Evolutionary conservation across 2,797 vertebrate genomes (phyloP), one percentile per base, ranked within the genome.

Genomic region (Luscinia megarhynchos): DNA sequence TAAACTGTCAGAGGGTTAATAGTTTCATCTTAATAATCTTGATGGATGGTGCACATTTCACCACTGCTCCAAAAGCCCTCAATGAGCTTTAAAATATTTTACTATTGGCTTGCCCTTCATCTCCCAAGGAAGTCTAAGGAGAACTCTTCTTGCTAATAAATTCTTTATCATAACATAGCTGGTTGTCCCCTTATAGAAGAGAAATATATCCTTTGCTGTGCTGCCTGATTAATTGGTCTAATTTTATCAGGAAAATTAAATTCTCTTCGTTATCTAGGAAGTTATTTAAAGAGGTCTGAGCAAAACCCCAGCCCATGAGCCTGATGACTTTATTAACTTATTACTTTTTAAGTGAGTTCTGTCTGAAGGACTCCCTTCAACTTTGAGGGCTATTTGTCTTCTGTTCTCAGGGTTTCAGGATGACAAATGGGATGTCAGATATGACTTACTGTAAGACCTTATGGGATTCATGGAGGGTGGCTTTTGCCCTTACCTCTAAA

Each of bases 11-110:
- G 95, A 96, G 95, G 95, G 97, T 97, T 97, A 97, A 97, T 97
- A 97, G 97, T 97, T 98, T 98, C 96, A 98, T 98, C 97, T 98
- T 98, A 98, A 98, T 98, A 98, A 98, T 97, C 97, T 97, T 98
- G 96, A 98, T 97, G 97, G 97, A 97, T 98, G 94, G 88, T 95
- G 97, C 97, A 97, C 97, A 97, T 97, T 97, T 96, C 84, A 93
- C 79, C 62, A 74, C 84, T 92, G 66, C 95, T 95, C 92, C 91
- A 91, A 94, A 97, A 93, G 92, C 80, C 90, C 77, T 91, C 83
- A 94, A 85, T 95, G 95, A 84, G 72, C 90, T 97, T 97, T 97
- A 97, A 97, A 97, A 94, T 92, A 97, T 85, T 95, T 97, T 97
- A 97, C 84, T 97, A 87, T 94, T 96, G 85, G 70, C 63, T 97